phyloP scores from a whole-genome alignment of 2,888 invertebrate species.

The Nesidiocoris tenuis region DNA sequence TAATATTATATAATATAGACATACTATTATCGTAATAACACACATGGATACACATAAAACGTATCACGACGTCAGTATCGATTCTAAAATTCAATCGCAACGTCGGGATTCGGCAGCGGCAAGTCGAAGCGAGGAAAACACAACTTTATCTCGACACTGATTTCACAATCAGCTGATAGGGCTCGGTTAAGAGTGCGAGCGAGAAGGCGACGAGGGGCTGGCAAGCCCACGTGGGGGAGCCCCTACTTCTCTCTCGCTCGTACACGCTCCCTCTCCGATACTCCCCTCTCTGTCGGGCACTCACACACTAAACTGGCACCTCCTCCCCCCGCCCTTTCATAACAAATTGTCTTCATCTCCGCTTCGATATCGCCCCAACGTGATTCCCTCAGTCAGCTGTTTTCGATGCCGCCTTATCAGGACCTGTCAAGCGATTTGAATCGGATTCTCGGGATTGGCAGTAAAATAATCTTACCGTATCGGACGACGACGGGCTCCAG shows the following conservation, averaged over 20 bases:
- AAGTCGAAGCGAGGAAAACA: too few species aligned
- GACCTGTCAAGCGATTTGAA: neutral
- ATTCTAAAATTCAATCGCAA: too few species aligned
- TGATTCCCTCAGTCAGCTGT: neutral
- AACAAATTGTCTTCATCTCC: constrained; percentile 11
- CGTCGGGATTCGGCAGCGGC: too few species aligned
- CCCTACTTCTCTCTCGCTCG: neutral
- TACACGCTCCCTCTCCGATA: neutral
- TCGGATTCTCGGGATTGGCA: neutral
- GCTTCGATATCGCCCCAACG: neutral
- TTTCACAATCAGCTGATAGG: constrained; percentile 45
- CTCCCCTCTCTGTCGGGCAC: constrained; percentile 4
- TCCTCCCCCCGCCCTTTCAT: constrained; percentile 25
- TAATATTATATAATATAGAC: too few species aligned
- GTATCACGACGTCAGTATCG: too few species aligned
- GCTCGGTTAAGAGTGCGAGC: neutral
- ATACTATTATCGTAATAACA: too few species aligned
- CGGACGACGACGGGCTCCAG: constrained; percentile 45
- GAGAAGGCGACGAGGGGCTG: neutral
- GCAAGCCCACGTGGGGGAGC: constrained; percentile 28
- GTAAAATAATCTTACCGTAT: constrained; percentile 37
- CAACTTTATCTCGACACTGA: constrained; percentile 44
- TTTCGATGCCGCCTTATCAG: neutral
- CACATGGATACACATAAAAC: too few species aligned
- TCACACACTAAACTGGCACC: neutral